A percentile compares a stretch with the other conserved stretches of the same genome.
phyloP scores from a whole-genome alignment of 1,140 invertebrate species.

The Drosophila bocqueti region DNA sequence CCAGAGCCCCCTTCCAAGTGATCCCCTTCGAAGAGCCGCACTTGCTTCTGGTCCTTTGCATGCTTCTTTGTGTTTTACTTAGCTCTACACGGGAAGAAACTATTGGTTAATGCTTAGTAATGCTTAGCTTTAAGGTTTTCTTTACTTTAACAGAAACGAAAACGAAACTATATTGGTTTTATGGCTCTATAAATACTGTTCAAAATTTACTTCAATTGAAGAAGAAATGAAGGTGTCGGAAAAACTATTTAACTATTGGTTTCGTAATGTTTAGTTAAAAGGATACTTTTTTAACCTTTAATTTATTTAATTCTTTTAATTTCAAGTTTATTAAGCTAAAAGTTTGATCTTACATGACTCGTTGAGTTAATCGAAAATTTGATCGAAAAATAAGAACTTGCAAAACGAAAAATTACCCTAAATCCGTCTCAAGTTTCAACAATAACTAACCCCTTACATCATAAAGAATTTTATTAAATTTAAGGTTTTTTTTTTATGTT shows the following conservation, averaged over 20 bases:
- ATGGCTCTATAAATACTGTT: background rate
- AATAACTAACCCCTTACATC: background rate
- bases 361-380: background rate
- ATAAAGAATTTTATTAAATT: background rate
- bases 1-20: slow-evolving; percentile 16
- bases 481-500: slow-evolving; percentile 6
- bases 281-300: no score
- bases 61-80: slow-evolving; percentile 39
- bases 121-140: background rate
- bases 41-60: slow-evolving; percentile 51
- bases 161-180: background rate
- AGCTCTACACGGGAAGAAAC: slow-evolving; percentile 18
- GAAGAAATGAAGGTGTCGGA: background rate
- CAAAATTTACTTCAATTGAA: background rate
- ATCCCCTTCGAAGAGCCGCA: slow-evolving; percentile 36
- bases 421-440: no score
- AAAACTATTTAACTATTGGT: background rate
- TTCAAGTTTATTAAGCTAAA: no score
- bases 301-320: no score
- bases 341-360: no score
- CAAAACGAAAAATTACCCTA: background rate
- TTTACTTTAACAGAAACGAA: background rate
- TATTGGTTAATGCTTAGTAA: background rate
- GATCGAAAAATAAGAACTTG: background rate
- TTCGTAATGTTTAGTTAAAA: no score